Conservation (phyloP, 2,113 vertebrate species). For the Proterorhinus semilunaris region DNA sequence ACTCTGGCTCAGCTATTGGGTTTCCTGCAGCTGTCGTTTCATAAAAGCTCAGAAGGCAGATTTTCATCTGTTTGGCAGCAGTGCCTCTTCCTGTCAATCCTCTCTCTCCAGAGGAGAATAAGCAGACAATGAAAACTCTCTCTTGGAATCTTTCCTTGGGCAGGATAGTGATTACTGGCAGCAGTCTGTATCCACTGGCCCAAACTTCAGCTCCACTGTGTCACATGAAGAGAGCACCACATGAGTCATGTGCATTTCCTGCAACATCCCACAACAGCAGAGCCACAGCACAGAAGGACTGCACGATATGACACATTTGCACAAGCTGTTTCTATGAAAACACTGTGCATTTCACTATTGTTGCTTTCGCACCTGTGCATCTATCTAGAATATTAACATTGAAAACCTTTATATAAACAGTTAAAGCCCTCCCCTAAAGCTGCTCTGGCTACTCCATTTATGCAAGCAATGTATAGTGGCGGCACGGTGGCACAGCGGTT, state of each 20-base stretch:
- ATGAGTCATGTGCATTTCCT: slow-evolving; percentile 47
- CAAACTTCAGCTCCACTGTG: slow-evolving; percentile 24
- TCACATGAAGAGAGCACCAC: slow-evolving; percentile 46
- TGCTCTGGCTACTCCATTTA: background rate
- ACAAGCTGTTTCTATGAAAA: background rate
- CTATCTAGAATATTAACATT: background rate
- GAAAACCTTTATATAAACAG: background rate
- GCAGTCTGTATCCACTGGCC: slow-evolving; percentile 28
- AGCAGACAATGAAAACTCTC: slow-evolving; percentile 52
- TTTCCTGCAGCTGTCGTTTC: slow-evolving; percentile 73
- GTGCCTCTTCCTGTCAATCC: slow-evolving; percentile 53
- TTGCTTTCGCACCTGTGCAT: background rate
- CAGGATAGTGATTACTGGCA: slow-evolving; percentile 38
- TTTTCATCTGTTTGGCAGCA: slow-evolving; percentile 66
- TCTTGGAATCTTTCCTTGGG: slow-evolving; percentile 42
- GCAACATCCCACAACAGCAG: slow-evolving; percentile 26
- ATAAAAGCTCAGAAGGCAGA: slow-evolving; percentile 57
- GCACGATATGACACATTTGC: background rate
- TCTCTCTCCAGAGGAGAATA: slow-evolving; percentile 53
- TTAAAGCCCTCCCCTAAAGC: background rate
- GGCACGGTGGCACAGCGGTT: too few relatives aligned
- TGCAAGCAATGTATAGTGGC: background rate
- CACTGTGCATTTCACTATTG: background rate
- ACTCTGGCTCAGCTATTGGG: slow-evolving; percentile 46
- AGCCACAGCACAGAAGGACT: slow-evolving; percentile 2